phyloP scores from a whole-genome alignment of 2,797 vertebrate species.

The Chaunax sp. region DNA sequence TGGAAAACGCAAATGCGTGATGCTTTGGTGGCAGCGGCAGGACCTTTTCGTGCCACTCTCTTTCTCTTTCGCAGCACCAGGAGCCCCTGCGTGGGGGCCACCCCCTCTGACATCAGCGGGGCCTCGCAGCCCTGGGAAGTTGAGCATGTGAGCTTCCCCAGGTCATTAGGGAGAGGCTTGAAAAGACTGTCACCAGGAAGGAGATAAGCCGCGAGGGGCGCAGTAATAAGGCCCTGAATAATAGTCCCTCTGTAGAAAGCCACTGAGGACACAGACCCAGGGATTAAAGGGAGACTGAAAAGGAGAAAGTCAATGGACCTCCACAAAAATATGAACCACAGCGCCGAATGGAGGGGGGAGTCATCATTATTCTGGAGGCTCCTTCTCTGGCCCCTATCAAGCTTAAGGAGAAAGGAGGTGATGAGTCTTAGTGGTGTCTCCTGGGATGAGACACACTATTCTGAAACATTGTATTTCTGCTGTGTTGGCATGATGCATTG shows the following conservation, averaged over 20 bases:
- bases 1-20: conserved; percentile 20
- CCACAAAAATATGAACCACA: conserved; percentile 85
- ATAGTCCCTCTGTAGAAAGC: conserved; percentile 87
- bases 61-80: conserved; percentile 68
- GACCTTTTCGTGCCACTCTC: conserved; percentile 56
- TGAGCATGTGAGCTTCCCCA: conserved; percentile 87
- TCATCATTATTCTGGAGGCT: conserved; percentile 81
- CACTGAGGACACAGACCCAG: conserved; percentile 83
- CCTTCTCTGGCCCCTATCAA: conserved; percentile 69
- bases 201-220: conserved; percentile 86
- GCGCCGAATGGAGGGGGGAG: conserved; percentile 75
- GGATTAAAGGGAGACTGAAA: conserved; percentile 88
- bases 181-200: conserved; percentile 89
- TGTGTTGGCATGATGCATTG: conserved; percentile 32
- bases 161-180: conserved; percentile 88
- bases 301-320: conserved; percentile 88
- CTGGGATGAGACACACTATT: conserved; percentile 58
- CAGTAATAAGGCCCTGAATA: conserved; percentile 86
- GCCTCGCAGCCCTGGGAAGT: conserved; percentile 86
- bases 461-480: conserved; percentile 59
- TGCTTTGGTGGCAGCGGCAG: conserved; percentile 18
- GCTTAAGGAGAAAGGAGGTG: conserved; percentile 68
- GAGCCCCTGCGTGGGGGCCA: conserved; percentile 74
- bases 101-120: conserved; percentile 83
- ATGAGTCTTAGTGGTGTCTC: conserved; percentile 57